Base-by-base conservation (phyloP, 2,888 invertebrate species). In the Drosophila borealis region DNA sequence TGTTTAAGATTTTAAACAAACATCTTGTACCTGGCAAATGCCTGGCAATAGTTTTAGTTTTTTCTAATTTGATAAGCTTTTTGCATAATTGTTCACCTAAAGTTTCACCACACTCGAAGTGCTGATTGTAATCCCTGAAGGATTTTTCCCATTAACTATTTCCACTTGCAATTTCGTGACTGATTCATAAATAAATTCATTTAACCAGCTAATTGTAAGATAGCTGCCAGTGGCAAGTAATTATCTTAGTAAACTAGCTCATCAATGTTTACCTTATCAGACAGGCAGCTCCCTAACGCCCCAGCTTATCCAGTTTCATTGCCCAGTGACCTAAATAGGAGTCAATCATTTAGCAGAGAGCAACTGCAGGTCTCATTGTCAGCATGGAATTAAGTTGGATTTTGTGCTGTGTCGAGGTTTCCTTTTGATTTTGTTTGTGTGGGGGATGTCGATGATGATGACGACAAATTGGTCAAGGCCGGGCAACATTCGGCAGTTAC, bases 211-310 rank as follows among this genome's bases (percentile, higher is more conserved):
- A 41, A 41, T 19, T 13, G 37, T 37, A 13, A 11, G 46, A 37
- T 53, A 68, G 51, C 54, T 63, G 70, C 46, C 81, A 70, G 42
- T 17, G 48, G 50, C 48, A 57, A 60, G 50, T 49, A 65, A 70
- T 74, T 74, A 74, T 70, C 65, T 72, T 49, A 75, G 55, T 67
- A 56, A 70, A 75, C 72, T 61, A 68, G 79, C 72, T 74, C 81
- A 81, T 71, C 70, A 73, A 72, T 63, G 57, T 61, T 80, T 56
- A 56, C 57, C 68, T 59, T 64, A 64, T 64, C 56, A 33, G 44
- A 13, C 10, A 56, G 21, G 10, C 25, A 9, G 4, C 34, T 42
- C 9, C n/a, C 14, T 17, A 56, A 36, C 17, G 36, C 1, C 1
- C 14, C 13, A 25, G 37, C 19, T 14, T 13, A 11, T 10, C 59